Percentiles rank a stretch among this genome's conserved stretches.
Evolutionary conservation across 1,140 invertebrate species (phyloP).

Genomic region (Drosophila carrolli): DNA sequence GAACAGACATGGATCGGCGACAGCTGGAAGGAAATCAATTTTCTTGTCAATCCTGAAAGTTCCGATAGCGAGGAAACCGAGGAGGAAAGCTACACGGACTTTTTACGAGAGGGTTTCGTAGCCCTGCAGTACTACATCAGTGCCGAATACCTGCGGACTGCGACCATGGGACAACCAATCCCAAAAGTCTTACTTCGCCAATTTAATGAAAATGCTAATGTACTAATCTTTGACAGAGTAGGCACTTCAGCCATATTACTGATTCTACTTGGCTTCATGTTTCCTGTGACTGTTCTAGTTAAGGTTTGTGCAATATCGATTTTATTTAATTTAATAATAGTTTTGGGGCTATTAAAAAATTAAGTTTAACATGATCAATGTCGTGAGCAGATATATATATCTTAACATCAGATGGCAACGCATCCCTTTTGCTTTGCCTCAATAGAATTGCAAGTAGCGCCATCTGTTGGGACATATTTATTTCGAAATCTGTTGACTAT

Average conservation of each 20-base stretch:
- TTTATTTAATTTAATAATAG: too few species aligned
- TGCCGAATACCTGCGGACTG: not conserved
- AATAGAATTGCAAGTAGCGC: too few species aligned
- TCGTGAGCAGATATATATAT: too few species aligned
- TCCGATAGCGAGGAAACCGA: fast-evolving
- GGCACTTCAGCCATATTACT: not conserved
- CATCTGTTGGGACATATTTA: too few species aligned
- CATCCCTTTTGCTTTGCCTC: too few species aligned
- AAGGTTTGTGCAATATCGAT: not conserved
- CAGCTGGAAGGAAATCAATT: conserved; percentile 1
- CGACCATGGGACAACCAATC: too few species aligned
- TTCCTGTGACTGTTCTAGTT: conserved; percentile 1
- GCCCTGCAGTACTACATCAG: conserved; percentile 16
- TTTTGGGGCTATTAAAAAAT: too few species aligned
- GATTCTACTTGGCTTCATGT: conserved; percentile 20
- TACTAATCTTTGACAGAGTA: not conserved
- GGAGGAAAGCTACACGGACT: not conserved
- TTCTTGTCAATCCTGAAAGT: too few species aligned
- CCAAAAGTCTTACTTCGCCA: not conserved
- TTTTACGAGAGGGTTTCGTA: conserved; percentile 8
- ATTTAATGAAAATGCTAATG: not conserved
- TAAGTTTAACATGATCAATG: too few species aligned
- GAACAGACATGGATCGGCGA: conserved; percentile 35
- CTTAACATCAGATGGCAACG: too few species aligned
- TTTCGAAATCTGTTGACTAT: too few species aligned